A percentile compares a stretch with the other conserved stretches of the same genome.
Evolutionary conservation across 1,140 invertebrate genomes (phyloP).

Genomic region (Hesperophylax magnus): DNA sequence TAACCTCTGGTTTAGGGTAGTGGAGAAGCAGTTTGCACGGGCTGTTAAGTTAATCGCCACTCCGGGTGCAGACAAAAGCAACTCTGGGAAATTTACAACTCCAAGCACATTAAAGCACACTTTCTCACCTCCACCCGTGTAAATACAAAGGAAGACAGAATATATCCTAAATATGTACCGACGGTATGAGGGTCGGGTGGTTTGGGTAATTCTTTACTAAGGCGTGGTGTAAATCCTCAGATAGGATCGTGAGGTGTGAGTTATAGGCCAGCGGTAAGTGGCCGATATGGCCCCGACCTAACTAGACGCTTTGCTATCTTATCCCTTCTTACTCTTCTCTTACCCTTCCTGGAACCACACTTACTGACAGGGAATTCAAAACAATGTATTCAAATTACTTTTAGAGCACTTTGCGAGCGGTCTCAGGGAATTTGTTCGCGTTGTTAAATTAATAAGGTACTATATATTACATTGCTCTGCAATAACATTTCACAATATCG

Average conservation of each 20-base stretch:
- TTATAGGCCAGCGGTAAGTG: conserved; percentile 27
- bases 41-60: conserved; percentile 43
- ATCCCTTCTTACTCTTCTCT: background rate
- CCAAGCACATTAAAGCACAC: conserved; percentile 22
- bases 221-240: conserved; percentile 40
- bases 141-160: conserved; percentile 31
- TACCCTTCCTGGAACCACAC: background rate
- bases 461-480: too few species aligned
- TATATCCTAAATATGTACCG: conserved; percentile 12
- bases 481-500: too few species aligned
- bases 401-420: background rate
- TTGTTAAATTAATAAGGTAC: too few species aligned
- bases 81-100: conserved; percentile 35
- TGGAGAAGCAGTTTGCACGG: conserved; percentile 30
- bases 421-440: background rate
- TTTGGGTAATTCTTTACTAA: conserved; percentile 25
- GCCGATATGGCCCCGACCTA: background rate
- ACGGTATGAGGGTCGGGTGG: conserved; percentile 9
- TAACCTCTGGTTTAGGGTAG: conserved; percentile 24
- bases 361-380: conserved; percentile 13
- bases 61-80: conserved; percentile 21
- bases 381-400: background rate
- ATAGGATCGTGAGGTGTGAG: conserved; percentile 42
- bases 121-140: background rate
- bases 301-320: background rate